A percentile compares a stretch with the other conserved stretches of the same genome.
Evolutionary conservation across 2,113 vertebrate genomes (phyloP).

Genomic region (Rhynchomys soricoides): DNA sequence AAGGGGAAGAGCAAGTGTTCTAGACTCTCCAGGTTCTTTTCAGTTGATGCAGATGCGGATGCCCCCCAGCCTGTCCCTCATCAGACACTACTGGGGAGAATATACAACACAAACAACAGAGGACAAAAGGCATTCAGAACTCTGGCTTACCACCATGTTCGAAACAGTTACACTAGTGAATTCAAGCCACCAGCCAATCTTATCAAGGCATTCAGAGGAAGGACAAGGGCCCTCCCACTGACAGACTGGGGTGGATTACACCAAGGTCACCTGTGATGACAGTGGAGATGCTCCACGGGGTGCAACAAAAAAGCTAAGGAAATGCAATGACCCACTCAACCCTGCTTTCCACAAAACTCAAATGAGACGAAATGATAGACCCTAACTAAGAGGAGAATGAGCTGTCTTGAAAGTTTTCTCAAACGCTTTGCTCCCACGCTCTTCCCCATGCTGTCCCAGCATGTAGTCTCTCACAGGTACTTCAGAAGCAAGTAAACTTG

Average conservation of each 20-base stretch:
- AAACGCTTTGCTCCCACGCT: neutral
- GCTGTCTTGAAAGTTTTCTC: neutral
- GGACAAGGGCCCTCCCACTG: neutral
- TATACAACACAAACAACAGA: neutral
- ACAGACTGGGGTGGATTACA: neutral
- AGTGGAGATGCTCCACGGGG: neutral
- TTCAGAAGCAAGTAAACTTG: too few relatives aligned
- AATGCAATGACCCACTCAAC: neutral
- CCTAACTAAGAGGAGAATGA: neutral
- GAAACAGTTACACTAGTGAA: neutral
- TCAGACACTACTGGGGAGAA: neutral
- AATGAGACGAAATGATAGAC: neutral
- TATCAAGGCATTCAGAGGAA: conserved; percentile 5
- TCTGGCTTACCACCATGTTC: neutral
- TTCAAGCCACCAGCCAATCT: neutral
- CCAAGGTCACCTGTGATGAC: neutral
- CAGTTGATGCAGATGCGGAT: neutral
- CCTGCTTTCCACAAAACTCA: conserved; percentile 22
- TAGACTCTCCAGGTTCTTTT: neutral
- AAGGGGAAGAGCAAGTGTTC: neutral
- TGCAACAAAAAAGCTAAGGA: neutral
- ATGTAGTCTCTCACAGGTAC: neutral
- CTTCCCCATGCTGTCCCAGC: conserved; percentile 16
- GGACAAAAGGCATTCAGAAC: neutral
- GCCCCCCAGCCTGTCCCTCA: neutral